Evolutionary conservation across 2,113 vertebrate species (phyloP).

Genomic region (Riparia riparia): DNA sequence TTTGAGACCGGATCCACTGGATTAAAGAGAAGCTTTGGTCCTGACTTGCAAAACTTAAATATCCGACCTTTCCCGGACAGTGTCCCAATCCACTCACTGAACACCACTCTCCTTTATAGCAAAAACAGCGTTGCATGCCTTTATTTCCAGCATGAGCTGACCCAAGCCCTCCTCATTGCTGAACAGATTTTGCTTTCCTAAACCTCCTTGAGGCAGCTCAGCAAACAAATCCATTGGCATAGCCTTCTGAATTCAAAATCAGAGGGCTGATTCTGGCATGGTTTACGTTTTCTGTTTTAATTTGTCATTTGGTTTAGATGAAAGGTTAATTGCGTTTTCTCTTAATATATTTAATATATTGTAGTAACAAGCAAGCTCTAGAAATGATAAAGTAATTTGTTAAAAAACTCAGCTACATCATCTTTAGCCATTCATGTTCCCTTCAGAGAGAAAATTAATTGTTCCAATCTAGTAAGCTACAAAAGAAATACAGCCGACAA

Average conservation of each 20-base stretch:
- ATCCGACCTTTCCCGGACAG: accelerated
- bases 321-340: conserved; percentile 67
- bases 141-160: background rate
- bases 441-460: conserved; percentile 82
- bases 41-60: background rate
- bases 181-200: background rate
- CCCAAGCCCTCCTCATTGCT: background rate
- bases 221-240: conserved; percentile 7
- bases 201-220: background rate
- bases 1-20: background rate
- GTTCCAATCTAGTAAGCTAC: conserved; percentile 80
- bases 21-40: background rate
- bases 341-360: conserved; percentile 72
- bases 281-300: conserved; percentile 63
- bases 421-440: conserved; percentile 77
- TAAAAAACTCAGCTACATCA: conserved; percentile 72
- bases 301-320: conserved; percentile 68
- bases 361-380: conserved; percentile 64
- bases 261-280: conserved; percentile 43
- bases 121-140: accelerated
- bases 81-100: background rate
- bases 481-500: conserved; percentile 79
- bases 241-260: conserved; percentile 42
- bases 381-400: conserved; percentile 78
- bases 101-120: background rate